Evolutionary conservation across 1,140 invertebrate genomes (phyloP).

Genomic region (Cataglyphis hispanica): DNA sequence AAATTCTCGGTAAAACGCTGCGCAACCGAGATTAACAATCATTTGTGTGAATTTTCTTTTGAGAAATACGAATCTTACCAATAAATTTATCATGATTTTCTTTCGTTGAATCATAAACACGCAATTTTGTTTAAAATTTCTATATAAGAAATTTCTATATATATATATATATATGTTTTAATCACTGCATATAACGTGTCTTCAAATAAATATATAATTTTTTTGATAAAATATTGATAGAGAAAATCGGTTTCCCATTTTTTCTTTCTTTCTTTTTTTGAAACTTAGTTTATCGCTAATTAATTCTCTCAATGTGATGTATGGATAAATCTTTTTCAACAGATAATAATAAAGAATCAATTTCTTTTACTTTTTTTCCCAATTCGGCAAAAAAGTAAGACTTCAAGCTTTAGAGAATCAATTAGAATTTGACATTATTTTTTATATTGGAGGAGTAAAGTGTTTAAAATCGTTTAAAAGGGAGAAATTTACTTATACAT

Average conservation of each 20-base stretch:
- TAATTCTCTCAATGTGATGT: neutral
- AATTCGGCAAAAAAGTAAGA: neutral
- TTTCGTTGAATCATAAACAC: neutral
- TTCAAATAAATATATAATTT: neutral
- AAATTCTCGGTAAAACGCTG: conserved; percentile 64
- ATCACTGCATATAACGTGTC: conserved; percentile 6
- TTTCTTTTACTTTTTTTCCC: neutral
- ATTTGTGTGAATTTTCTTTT: conserved; percentile 26
- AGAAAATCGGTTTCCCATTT: neutral
- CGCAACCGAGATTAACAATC: conserved; percentile 60
- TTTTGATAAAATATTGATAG: conserved; percentile 4
- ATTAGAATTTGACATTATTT: conserved; percentile 25
- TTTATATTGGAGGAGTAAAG: conserved; percentile 28
- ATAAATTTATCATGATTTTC: conserved; percentile 20
- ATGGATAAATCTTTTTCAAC: conserved; percentile 22
- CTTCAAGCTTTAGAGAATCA: conserved; percentile 28
- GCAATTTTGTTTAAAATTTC: conserved; percentile 5
- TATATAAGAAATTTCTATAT: neutral
- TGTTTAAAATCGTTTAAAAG: conserved; percentile 26
- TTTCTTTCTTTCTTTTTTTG: neutral
- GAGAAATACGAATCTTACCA: conserved; percentile 18
- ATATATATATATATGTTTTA: neutral
- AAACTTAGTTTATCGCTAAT: neutral
- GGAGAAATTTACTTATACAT: conserved; percentile 38
- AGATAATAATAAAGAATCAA: conserved; percentile 31